Conservation (phyloP, 1,140 invertebrate species). For the Leptinotarsa defecta region DNA sequence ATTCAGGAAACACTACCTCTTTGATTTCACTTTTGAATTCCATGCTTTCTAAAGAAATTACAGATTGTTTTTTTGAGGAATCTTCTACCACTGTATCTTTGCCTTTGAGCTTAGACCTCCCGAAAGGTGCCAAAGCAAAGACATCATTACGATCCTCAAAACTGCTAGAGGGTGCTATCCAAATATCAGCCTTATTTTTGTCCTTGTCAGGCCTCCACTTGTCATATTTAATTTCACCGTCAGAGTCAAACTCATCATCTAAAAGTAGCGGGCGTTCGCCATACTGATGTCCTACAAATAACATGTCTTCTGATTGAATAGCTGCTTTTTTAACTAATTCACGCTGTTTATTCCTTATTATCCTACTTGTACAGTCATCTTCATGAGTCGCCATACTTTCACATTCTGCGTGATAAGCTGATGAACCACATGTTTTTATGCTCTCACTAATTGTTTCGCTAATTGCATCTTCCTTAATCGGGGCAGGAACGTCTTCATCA, state of each 20-base stretch:
- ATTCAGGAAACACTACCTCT: background rate
- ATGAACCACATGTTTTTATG: slow-evolving; percentile 69
- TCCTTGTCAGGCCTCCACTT: slow-evolving; percentile 51
- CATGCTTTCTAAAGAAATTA: background rate
- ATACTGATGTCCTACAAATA: slow-evolving; percentile 77
- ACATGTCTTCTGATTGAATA: slow-evolving; percentile 56
- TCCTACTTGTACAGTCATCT: slow-evolving; percentile 60
- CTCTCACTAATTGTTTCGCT: slow-evolving; percentile 71
- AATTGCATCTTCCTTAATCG: slow-evolving; percentile 52
- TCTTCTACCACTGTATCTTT: background rate
- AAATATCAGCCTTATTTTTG: slow-evolving; percentile 38
- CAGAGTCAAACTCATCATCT: slow-evolving; percentile 78
- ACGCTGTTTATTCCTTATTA: slow-evolving; percentile 51
- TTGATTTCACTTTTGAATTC: background rate
- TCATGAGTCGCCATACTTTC: slow-evolving; percentile 70
- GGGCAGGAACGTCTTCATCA: slow-evolving; percentile 54
- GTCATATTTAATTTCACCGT: slow-evolving; percentile 56
- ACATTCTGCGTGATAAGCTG: slow-evolving; percentile 73
- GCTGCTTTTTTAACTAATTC: slow-evolving; percentile 48
- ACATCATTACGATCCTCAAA: slow-evolving; percentile 64
- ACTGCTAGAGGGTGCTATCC: slow-evolving; percentile 50
- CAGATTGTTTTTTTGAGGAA: background rate
- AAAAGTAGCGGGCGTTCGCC: slow-evolving; percentile 77
- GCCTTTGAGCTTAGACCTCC: slow-evolving; percentile 57
- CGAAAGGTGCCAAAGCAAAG: slow-evolving; percentile 77